Evolutionary conservation across 2,113 vertebrate species (phyloP).

Genomic region (Chlorodrepanis virens): DNA sequence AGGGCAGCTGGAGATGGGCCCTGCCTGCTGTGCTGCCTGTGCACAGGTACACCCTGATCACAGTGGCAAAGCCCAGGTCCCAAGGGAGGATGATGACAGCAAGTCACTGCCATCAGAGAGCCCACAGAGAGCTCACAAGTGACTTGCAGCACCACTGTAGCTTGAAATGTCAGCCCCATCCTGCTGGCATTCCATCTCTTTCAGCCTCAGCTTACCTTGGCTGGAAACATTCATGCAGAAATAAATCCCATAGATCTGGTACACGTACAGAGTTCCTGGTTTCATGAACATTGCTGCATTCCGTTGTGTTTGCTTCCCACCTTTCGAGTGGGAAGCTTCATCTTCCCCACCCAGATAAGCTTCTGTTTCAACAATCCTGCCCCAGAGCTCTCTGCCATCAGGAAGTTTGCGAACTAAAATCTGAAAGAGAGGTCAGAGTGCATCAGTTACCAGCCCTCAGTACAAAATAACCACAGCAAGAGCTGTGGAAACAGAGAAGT

Average conservation of each 20-base stretch:
- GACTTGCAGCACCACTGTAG: background rate
- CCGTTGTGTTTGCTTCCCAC: constrained; percentile 87
- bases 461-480: background rate
- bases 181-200: background rate
- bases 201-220: constrained; percentile 77
- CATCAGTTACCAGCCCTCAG: background rate
- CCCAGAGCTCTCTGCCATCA: constrained; percentile 85
- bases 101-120: background rate
- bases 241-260: constrained; percentile 91
- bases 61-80: background rate
- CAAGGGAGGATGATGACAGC: background rate
- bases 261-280: constrained; percentile 93
- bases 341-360: constrained; percentile 94
- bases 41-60: background rate
- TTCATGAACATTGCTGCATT: constrained; percentile 95
- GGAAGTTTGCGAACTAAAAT: constrained; percentile 82
- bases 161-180: background rate
- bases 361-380: constrained; percentile 92
- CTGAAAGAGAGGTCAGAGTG: constrained; percentile 66
- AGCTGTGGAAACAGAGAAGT: background rate
- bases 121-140: background rate
- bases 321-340: constrained; percentile 90
- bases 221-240: constrained; percentile 96
- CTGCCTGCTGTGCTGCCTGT: background rate
- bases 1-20: background rate